Conservation (phyloP, 1,140 invertebrate species). For the Panulirus ornatus region DNA sequence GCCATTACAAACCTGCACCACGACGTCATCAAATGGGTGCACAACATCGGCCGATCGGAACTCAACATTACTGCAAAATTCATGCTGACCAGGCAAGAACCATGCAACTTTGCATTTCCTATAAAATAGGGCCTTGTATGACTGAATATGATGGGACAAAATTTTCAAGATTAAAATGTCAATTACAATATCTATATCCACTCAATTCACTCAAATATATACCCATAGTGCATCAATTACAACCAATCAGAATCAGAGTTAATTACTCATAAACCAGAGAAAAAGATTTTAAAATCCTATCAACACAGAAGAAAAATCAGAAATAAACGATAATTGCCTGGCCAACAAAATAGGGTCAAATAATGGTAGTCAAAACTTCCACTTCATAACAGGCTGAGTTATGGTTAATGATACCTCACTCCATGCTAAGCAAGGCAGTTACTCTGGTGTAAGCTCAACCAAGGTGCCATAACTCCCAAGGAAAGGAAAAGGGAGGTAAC, state of each 20-base stretch:
- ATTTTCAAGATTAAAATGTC: neutral
- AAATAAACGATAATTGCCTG: neutral
- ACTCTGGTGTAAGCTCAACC: slow-evolving; percentile 8
- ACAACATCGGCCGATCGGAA: slow-evolving; percentile 69
- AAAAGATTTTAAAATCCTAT: neutral
- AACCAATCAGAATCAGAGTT: neutral
- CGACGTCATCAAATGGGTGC: slow-evolving; percentile 69
- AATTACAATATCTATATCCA: neutral
- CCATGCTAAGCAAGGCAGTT: slow-evolving; percentile 27
- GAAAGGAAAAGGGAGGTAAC: neutral
- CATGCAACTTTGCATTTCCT: slow-evolving; percentile 38
- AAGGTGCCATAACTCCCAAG: slow-evolving; percentile 29
- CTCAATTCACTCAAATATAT: neutral
- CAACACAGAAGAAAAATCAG: neutral
- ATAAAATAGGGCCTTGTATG: neutral
- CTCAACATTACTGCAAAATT: slow-evolving; percentile 57
- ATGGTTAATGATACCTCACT: slow-evolving; percentile 19
- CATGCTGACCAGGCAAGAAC: slow-evolving; percentile 68
- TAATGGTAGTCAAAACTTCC: neutral
- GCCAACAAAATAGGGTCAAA: neutral
- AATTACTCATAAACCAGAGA: neutral
- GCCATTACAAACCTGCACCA: slow-evolving; percentile 31
- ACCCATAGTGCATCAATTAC: neutral
- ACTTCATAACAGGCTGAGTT: slow-evolving; percentile 1
- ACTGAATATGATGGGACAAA: neutral